Conservation (phyloP, 2,888 invertebrate species). For the Trichogramma dendrolimi region DNA sequence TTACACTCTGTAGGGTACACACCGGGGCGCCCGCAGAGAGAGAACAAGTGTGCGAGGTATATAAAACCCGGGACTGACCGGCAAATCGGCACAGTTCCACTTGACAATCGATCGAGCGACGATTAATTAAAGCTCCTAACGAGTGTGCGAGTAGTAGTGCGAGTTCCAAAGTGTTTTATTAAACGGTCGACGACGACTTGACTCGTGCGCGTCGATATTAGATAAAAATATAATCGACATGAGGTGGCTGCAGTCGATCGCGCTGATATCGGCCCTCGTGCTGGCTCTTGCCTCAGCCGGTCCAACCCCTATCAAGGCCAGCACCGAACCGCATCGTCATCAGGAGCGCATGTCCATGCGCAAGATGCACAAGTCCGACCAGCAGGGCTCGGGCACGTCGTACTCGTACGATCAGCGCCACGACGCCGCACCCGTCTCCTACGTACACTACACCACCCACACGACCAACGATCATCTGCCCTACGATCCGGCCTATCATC, state of each 20-base stretch:
- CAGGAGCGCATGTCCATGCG: slow-evolving; percentile 55
- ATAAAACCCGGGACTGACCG: no score
- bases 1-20: not conserved
- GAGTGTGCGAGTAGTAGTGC: no score
- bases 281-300: not conserved
- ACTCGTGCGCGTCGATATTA: not conserved
- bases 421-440: slow-evolving; percentile 41
- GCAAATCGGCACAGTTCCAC: no score
- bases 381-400: slow-evolving; percentile 60
- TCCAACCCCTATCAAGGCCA: not conserved
- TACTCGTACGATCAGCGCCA: slow-evolving; percentile 49
- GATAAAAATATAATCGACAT: no score
- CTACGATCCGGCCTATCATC: slow-evolving; percentile 31
- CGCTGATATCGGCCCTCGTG: slow-evolving; percentile 1
- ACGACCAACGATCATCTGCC: slow-evolving; percentile 32
- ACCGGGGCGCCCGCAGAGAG: no score
- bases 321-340: slow-evolving; percentile 15
- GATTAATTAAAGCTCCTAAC: no score
- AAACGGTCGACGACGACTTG: not conserved
- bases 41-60: no score
- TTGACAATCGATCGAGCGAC: no score
- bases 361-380: slow-evolving; percentile 58
- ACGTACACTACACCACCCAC: slow-evolving; percentile 44
- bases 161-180: not conserved
- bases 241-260: not conserved